Conservation (phyloP, 30 jellyfish, hydroid and myxozoan genomes). For the Hydractinia symbiolongicarpus region DNA sequence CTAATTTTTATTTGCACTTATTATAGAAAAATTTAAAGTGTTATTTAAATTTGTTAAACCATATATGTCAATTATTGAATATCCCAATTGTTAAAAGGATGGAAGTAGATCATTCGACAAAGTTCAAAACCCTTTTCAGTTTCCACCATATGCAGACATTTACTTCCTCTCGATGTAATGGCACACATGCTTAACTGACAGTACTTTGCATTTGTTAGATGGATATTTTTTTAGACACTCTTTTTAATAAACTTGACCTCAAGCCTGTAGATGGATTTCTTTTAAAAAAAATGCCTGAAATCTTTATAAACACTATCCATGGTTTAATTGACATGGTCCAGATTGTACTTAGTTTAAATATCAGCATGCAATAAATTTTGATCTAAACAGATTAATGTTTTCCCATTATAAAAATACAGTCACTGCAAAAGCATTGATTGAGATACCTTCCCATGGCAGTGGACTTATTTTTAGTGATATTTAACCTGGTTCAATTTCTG, state of each 20-base stretch:
- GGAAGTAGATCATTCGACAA: neutral
- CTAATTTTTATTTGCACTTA: neutral
- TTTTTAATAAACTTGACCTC: slow-evolving; percentile 33
- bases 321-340: too few species aligned
- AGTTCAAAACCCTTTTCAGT: slow-evolving; percentile 16
- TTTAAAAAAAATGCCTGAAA: too few species aligned
- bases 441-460: too few species aligned
- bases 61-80: neutral
- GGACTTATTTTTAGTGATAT: too few species aligned
- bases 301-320: too few species aligned
- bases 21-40: neutral
- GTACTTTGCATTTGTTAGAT: slow-evolving; percentile 27
- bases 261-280: slow-evolving; percentile 31
- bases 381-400: too few species aligned
- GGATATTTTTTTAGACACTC: slow-evolving; percentile 15
- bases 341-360: too few species aligned
- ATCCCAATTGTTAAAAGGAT: too few species aligned
- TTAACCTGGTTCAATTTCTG: too few species aligned
- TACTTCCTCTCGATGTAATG: slow-evolving; percentile 36
- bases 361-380: too few species aligned
- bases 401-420: too few species aligned
- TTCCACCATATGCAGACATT: slow-evolving; percentile 5
- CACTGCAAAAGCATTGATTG: too few species aligned
- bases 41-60: slow-evolving; percentile 6
- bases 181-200: slow-evolving; percentile 6